Evolutionary conservation across 2,797 vertebrate species (phyloP), one percentile per base, ranked within the genome.

Genomic region (Enteromius paludinosus): DNA sequence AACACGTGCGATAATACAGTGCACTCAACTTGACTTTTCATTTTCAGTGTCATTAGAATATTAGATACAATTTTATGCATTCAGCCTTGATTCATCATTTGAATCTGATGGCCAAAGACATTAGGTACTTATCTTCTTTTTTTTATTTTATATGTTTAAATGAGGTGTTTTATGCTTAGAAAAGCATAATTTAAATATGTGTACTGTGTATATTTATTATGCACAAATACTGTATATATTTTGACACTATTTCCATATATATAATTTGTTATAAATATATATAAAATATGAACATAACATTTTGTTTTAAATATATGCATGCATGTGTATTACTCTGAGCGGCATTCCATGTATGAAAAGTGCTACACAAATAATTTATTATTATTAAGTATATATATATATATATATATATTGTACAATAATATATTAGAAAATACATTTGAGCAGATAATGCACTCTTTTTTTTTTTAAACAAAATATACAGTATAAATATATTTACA

Each of bases 11-110:
- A 28, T 17, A 25, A 23, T 41, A 9, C 54, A 75, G 28, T 18
- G 12, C 18, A 23, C 54, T 14, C 3, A 2, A 75, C n/a, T 41
- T 38, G 20, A 54, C 20, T 23, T 28, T 49, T 15, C 25, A 25
- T 74, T 59, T 74, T 23, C 33, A 23, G 20, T 35, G 49, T 23
- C 12, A 75, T 41, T 56, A 59, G 25, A 68, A 68, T 68, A 41
- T 25, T 43, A 69, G 38, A 43, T 7, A n/a, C 3, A 7, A 8
- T 43, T 8, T 3, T 43, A 25, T 14, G 3, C 41, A n/a, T 25
- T 25, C n/a, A 45, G 23, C 6, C 14, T 25, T 47, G 23, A 71
- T 30, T 30, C 43, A 10, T 70, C 47, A 18, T 70, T 70, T n/a
- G 1, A 70, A 43, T 70, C 12, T 30, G 59, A 62, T 17, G 12